Evolutionary conservation across 2,113 vertebrate genomes (phyloP).

Genomic region (Mobula birostris): DNA sequence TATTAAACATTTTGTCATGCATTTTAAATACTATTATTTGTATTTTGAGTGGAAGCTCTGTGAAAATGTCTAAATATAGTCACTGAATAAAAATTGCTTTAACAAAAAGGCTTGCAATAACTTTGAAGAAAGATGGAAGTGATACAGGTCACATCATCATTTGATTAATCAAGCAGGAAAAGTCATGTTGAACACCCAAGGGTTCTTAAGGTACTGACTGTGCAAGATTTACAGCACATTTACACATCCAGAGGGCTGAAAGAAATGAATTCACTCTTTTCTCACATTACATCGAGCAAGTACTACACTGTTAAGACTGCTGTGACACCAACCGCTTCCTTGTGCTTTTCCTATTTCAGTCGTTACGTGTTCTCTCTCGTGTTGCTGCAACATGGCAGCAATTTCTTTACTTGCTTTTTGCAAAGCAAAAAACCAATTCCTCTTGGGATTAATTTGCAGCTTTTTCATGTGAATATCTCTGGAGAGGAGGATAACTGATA

Average conservation of each 20-base stretch:
- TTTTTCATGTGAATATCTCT: too few species aligned
- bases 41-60: neutral
- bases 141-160: neutral
- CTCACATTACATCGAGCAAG: neutral
- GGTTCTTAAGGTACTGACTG: neutral
- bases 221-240: neutral
- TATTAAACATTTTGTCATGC: too few species aligned
- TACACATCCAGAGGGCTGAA: neutral
- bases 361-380: neutral
- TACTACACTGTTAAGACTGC: neutral
- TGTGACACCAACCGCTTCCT: slow-evolving; percentile 31
- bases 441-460: neutral
- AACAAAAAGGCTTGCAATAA: neutral
- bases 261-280: neutral
- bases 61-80: neutral
- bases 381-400: slow-evolving; percentile 15
- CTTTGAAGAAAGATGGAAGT: neutral
- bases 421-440: neutral
- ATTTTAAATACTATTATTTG: too few species aligned
- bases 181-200: neutral
- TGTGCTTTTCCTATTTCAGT: slow-evolving; percentile 5
- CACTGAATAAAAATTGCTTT: neutral
- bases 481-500: too few species aligned
- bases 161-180: neutral
- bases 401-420: neutral